Evolutionary conservation across 2,113 vertebrate species (phyloP), one percentile per base, ranked within the genome.

Genomic region (Paramormyrops kingsleyae): DNA sequence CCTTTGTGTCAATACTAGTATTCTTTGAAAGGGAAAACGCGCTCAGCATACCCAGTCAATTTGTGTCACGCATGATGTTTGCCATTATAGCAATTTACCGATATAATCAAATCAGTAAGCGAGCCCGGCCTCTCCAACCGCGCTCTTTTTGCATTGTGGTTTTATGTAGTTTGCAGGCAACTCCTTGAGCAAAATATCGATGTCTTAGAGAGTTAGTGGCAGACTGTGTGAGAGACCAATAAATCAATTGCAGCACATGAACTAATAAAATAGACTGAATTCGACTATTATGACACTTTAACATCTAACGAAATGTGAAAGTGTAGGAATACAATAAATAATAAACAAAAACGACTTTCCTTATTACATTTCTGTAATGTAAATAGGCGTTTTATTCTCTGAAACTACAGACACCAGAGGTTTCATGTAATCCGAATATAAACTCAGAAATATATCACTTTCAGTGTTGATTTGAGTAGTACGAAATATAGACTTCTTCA

Each of bases 81-180:
- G 70, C 8, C 27, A 80, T 52, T 89, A 89, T 39, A 49, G 70
- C 47, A 49, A 49, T 89, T 89, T 80, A 89, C 66, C 66, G 49
- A 50, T 21, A 89, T 89, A 89, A 89, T 88, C 56, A 88, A 88
- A 88, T 80, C 46, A 52, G 27, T 52, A 74, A 80, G 35, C 47
- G 24, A 80, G 27, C 21, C 66, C 49, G 42, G 46, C n/a, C 56
- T 62, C 35, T 42, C 49, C 35, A n/a, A 9, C 13, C 21, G 53
- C 53, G 8, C 17, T 88, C 53, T 52, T 89, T 52, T 49, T 49
- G 39, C 88, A 74, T 74, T 15, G 47, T 50, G 46, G 47, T 8
- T 50, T 80, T 74, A 53, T 80, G 27, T 74, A 50, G 46, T 50
- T 49, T 47, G 9, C n/a, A 53, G 62, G 77, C 59, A 4, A 10